Evolutionary conservation across 2,113 vertebrate genomes (phyloP).

Genomic region (Canis aureus): DNA sequence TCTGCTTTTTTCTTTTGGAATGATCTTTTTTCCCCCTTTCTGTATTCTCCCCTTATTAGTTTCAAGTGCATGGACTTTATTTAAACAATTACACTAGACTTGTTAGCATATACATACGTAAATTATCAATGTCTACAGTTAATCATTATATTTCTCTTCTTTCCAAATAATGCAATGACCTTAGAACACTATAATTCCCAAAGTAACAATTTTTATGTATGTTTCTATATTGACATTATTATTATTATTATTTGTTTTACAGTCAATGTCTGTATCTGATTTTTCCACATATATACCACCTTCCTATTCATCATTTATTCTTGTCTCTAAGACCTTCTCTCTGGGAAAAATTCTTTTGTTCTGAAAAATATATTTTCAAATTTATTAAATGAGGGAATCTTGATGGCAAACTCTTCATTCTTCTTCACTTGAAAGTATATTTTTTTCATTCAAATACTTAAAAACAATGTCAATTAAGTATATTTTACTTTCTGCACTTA

Average conservation of each 20-base stretch:
- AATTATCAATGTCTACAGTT: not conserved
- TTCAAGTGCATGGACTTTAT: not conserved
- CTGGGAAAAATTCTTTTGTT: not conserved
- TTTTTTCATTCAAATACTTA: slow-evolving; percentile 6
- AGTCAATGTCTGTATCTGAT: not conserved
- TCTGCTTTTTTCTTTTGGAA: not conserved
- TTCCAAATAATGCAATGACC: not conserved
- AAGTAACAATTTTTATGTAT: not conserved
- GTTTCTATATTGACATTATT: not conserved
- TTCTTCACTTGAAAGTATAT: not conserved
- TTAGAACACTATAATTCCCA: not conserved
- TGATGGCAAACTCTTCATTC: not conserved
- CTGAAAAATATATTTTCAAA: not conserved
- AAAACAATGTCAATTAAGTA: not conserved
- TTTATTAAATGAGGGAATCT: not conserved
- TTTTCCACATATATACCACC: not conserved
- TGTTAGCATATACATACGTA: not conserved
- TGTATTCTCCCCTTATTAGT: not conserved
- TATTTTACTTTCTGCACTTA: not conserved
- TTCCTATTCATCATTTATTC: not conserved
- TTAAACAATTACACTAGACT: not conserved
- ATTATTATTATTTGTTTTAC: not conserved
- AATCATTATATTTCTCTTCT: not conserved
- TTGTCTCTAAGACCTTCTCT: not conserved
- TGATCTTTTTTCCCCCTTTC: not conserved